Conservation (phyloP, 2,113 vertebrate species). For the Bos taurus region DNA sequence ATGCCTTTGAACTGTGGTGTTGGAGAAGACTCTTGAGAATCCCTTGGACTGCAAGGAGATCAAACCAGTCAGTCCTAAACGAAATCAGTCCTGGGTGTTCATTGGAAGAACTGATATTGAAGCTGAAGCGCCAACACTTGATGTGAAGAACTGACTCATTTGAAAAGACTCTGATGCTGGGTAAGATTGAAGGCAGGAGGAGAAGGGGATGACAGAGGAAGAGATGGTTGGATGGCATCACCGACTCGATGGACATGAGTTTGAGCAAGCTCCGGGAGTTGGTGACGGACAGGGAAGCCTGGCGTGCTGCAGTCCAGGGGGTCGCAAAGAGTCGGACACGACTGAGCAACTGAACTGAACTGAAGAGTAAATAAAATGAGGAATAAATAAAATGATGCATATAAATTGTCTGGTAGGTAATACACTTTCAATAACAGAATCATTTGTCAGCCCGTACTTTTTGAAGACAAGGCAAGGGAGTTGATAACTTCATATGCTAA, state of each 20-base stretch:
- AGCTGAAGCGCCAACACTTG: neutral
- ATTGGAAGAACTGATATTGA: neutral
- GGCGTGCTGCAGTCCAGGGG: neutral
- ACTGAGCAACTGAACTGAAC: neutral
- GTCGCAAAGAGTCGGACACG: accelerated
- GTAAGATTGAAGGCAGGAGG: neutral
- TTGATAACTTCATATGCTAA: neutral
- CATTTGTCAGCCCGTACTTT: neutral
- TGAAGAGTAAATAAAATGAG: neutral
- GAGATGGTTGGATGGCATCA: neutral
- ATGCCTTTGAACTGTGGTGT: neutral
- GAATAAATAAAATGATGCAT: neutral
- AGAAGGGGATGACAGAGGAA: neutral
- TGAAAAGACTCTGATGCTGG: neutral
- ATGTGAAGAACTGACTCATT: neutral
- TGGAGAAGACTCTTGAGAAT: neutral
- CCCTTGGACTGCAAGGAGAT: neutral
- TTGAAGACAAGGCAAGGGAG: neutral
- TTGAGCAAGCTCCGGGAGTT: neutral
- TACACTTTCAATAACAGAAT: neutral
- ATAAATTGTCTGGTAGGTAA: neutral
- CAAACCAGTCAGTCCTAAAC: neutral
- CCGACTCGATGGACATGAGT: accelerated
- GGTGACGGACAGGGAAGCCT: neutral
- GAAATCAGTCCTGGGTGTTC: neutral